A percentile compares a stretch with the other conserved stretches of the same genome.
Conservation (phyloP, 2,797 vertebrate genomes). For the Melopsittacus undulatus region DNA sequence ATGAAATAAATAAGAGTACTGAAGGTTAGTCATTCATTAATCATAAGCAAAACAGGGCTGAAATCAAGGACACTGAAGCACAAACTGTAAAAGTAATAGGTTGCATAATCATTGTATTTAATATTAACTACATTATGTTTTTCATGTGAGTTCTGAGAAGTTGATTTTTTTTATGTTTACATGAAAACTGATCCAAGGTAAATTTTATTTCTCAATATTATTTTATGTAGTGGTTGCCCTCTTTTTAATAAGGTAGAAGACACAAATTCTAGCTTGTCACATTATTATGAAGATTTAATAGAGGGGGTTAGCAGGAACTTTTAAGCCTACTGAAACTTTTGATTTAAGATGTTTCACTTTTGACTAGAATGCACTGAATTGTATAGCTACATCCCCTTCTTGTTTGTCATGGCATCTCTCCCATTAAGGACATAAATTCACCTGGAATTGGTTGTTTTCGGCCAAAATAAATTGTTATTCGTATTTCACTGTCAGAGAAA, state of each 20-base stretch:
- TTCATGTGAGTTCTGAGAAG: slow-evolving; percentile 66
- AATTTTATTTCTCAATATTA: slow-evolving; percentile 62
- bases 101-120: slow-evolving; percentile 75
- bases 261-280: not conserved
- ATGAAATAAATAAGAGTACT: slow-evolving; percentile 82
- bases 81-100: slow-evolving; percentile 50
- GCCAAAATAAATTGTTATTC: slow-evolving; percentile 27
- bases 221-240: slow-evolving; percentile 7
- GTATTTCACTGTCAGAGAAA: not conserved
- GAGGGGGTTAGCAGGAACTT: not conserved
- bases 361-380: not conserved
- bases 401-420: slow-evolving; percentile 54
- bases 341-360: slow-evolving; percentile 21
- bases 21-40: slow-evolving; percentile 84
- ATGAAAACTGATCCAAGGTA: slow-evolving; percentile 70
- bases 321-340: slow-evolving; percentile 5
- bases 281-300: slow-evolving; percentile 20
- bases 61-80: slow-evolving; percentile 65
- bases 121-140: slow-evolving; percentile 80
- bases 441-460: slow-evolving; percentile 13
- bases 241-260: slow-evolving; percentile 7
- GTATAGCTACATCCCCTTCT: not conserved
- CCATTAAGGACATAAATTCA: slow-evolving; percentile 40
- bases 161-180: slow-evolving; percentile 26
- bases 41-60: slow-evolving; percentile 76